These are phyloP conservation scores for Ptychodera flava DNA, from an alignment of 35 echinoderm and acorn worm genomes.

Conservation along the genomic window DNA sequence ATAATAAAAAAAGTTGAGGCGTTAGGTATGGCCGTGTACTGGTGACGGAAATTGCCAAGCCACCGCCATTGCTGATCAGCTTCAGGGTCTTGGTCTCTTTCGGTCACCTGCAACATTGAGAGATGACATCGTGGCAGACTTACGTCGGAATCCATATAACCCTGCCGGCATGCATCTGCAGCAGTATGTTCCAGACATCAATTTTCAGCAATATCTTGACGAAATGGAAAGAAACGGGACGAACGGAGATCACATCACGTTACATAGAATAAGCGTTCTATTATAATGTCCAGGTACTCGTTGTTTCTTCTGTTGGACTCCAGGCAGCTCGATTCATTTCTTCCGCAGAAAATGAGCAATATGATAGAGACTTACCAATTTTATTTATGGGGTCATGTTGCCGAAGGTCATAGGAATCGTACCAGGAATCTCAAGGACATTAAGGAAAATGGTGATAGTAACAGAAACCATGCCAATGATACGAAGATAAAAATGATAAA, in stretches of 20 bases:
- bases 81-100: neutral
- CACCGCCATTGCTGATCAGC: slow-evolving; percentile 2
- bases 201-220: neutral
- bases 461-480: neutral
- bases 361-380: neutral
- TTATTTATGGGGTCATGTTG: neutral
- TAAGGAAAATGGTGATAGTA: neutral
- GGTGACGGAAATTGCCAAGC: slow-evolving; percentile 25
- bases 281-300: slow-evolving; percentile 5
- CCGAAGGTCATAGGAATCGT: neutral
- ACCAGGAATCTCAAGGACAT: neutral
- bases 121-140: neutral
- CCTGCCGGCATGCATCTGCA: neutral
- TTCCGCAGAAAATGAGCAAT: neutral
- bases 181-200: neutral
- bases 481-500: neutral
- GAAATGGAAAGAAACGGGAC: neutral
- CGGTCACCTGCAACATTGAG: slow-evolving; percentile 16
- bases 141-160: neutral
- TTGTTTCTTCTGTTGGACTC: slow-evolving; percentile 6
- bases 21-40: neutral
- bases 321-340: neutral
- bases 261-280: neutral
- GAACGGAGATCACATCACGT: slow-evolving; percentile 8
- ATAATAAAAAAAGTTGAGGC: neutral